phyloP scores from a whole-genome alignment of 2,888 invertebrate species.

The Drosophila paramelanica region DNA sequence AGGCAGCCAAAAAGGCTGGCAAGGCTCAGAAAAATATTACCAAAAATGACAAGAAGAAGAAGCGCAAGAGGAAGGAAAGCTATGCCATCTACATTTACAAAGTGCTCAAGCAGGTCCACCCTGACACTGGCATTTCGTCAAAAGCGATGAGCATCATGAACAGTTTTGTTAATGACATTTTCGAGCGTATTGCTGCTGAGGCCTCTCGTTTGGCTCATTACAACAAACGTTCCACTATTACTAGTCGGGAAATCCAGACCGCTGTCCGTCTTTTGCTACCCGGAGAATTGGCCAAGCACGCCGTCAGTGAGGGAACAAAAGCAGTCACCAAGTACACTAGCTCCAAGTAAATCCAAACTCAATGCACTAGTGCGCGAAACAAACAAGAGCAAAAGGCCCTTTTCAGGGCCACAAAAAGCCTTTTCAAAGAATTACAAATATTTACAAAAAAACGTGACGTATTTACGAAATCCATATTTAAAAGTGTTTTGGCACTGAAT shows the following conservation, averaged over 20 bases:
- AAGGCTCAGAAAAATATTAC: slow-evolving; percentile 87
- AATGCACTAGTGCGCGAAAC: not conserved
- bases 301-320: too few species aligned
- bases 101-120: slow-evolving; percentile 87
- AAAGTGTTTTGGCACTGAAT: too few species aligned
- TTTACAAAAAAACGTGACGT: not conserved
- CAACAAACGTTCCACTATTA: slow-evolving; percentile 59
- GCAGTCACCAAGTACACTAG: slow-evolving; percentile 44
- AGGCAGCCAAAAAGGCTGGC: slow-evolving; percentile 86
- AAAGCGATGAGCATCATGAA: slow-evolving; percentile 91
- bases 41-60: slow-evolving; percentile 87
- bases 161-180: slow-evolving; percentile 90
- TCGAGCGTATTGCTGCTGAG: slow-evolving; percentile 90
- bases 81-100: slow-evolving; percentile 86
- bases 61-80: slow-evolving; percentile 60
- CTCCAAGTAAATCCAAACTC: slow-evolving; percentile 46
- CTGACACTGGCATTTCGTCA: slow-evolving; percentile 88
- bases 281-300: slow-evolving; percentile 58
- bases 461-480: too few species aligned
- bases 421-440: slow-evolving; percentile 26
- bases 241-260: slow-evolving; percentile 61
- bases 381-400: slow-evolving; percentile 34
- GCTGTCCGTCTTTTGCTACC: slow-evolving; percentile 58
- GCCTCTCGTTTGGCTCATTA: slow-evolving; percentile 87
- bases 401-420: slow-evolving; percentile 46